Evolutionary conservation across 2,113 vertebrate species (phyloP).

Genomic region (Leptocoma aspasia): DNA sequence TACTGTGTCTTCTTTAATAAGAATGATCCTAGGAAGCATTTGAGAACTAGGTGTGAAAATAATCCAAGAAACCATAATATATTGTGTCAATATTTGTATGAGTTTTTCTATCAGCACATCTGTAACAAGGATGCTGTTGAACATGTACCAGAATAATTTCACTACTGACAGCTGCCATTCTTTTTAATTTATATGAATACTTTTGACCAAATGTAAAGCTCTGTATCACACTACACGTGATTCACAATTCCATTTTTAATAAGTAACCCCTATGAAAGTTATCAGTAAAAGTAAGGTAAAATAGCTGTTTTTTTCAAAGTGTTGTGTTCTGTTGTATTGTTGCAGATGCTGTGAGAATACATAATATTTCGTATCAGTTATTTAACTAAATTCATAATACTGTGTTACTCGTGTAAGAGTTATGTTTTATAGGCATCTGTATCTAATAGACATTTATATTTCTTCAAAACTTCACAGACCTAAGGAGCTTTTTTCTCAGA

Average conservation of each 20-base stretch:
- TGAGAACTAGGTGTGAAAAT: neutral
- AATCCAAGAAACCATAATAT: neutral
- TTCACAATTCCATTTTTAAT: neutral
- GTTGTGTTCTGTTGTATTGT: neutral
- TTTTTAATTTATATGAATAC: neutral
- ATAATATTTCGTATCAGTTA: neutral
- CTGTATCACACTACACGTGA: fast-evolving
- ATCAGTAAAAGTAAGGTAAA: neutral
- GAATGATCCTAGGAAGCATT: neutral
- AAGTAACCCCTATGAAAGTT: neutral
- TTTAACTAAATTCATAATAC: neutral
- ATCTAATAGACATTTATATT: neutral
- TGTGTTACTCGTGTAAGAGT: neutral
- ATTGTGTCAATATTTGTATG: neutral
- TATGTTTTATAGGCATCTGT: neutral
- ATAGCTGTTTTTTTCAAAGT: neutral
- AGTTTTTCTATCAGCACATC: neutral
- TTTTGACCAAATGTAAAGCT: neutral
- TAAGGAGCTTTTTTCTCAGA: neutral
- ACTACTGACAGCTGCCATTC: neutral
- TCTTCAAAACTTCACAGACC: neutral
- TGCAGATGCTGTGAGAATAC: neutral
- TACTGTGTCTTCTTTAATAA: neutral
- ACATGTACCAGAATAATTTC: neutral
- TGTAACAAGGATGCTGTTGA: neutral